Evolutionary conservation across 2,888 invertebrate genomes (phyloP).

Genomic region (Stenotaenia linearis): DNA sequence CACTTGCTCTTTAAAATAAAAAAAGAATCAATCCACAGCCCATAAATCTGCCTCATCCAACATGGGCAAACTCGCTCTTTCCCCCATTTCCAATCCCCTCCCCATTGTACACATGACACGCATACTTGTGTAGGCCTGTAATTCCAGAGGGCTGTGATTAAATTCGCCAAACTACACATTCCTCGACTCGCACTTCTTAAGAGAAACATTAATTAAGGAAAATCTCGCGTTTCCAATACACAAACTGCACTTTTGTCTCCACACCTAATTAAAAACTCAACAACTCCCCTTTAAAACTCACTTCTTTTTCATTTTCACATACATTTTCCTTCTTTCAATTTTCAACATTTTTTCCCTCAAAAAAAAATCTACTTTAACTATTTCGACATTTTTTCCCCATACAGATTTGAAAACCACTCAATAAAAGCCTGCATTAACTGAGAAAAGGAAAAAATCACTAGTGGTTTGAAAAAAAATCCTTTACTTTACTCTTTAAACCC

Average conservation of each 20-base stretch:
- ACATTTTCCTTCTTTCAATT: neutral
- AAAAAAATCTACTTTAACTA: neutral
- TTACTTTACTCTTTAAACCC: neutral
- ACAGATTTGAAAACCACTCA: neutral
- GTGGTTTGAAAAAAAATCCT: neutral
- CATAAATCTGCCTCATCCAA: slow-evolving; percentile 2
- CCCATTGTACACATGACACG: slow-evolving; percentile 21
- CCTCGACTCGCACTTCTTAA: slow-evolving; percentile 15
- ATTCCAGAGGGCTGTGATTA: slow-evolving; percentile 26
- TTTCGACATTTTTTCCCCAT: neutral
- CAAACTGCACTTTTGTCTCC: slow-evolving; percentile 16
- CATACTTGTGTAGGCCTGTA: slow-evolving; percentile 26
- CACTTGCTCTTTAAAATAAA: neutral
- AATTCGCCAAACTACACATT: slow-evolving; percentile 20
- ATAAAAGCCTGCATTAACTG: neutral
- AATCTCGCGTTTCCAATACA: slow-evolving; percentile 21
- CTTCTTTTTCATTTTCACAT: neutral
- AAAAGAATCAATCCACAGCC: slow-evolving; percentile 1
- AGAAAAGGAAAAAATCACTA: neutral
- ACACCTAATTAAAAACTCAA: slow-evolving; percentile 21
- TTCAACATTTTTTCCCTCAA: neutral
- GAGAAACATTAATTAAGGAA: slow-evolving; percentile 21
- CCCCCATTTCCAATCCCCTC: neutral
- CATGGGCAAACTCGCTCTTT: neutral
- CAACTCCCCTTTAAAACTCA: neutral